Conservation (phyloP, 1,140 invertebrate genomes). For the Hycleus cichorii region DNA sequence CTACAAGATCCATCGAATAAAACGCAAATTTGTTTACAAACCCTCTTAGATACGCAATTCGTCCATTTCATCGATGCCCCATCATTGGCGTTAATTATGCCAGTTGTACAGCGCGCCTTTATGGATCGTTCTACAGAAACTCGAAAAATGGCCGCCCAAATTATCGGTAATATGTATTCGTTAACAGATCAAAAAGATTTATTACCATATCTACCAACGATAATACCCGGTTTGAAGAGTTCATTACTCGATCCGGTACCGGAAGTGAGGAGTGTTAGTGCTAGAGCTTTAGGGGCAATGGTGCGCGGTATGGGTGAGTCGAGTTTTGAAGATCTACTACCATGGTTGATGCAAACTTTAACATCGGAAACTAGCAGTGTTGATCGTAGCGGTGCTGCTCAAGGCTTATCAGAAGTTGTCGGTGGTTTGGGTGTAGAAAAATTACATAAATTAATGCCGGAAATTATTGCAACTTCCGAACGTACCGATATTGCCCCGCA, state of each 20-base stretch:
- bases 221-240: constrained; percentile 94
- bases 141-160: constrained; percentile 97
- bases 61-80: constrained; percentile 99
- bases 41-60: constrained; percentile 93
- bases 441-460: constrained; percentile 94
- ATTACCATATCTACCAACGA: constrained; percentile 90
- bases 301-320: constrained; percentile 93
- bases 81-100: constrained; percentile 97
- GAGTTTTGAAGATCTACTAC: constrained; percentile 89
- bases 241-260: constrained; percentile 97
- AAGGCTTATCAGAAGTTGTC: constrained; percentile 91
- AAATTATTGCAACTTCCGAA: constrained; percentile 94
- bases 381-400: constrained; percentile 95
- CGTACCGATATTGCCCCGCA: constrained; percentile 91
- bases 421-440: constrained; percentile 92
- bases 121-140: constrained; percentile 96
- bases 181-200: constrained; percentile 98
- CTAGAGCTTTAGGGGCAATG: constrained; percentile 94
- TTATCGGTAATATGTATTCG: constrained; percentile 99
- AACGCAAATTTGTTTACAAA: constrained; percentile 86
- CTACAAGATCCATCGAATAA: constrained; percentile 95
- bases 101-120: constrained; percentile 94
- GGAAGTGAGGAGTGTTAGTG: constrained; percentile 87
- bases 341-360: constrained; percentile 98
- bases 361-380: constrained; percentile 93